Conservation (phyloP, 23 tunicate genomes). For the Ciona savignyi region DNA sequence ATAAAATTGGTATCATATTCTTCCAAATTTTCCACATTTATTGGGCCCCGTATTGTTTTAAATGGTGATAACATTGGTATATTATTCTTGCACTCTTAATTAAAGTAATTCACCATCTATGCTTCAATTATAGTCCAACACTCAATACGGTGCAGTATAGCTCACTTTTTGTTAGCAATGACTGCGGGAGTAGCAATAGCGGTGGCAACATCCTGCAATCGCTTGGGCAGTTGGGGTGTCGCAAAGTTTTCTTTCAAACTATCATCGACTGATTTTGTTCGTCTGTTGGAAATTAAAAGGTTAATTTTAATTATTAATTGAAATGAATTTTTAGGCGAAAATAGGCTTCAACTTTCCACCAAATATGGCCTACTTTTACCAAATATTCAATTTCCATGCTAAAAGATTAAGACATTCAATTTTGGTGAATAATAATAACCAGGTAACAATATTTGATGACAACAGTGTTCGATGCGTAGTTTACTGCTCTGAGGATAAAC, state of each 20-base stretch:
- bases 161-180: slow-evolving; percentile 14
- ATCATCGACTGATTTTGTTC: slow-evolving; percentile 81
- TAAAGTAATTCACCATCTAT: too few species aligned
- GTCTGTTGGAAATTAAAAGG: slow-evolving; percentile 9
- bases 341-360: neutral
- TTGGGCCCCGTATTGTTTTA: too few species aligned
- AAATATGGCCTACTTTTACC: too few species aligned
- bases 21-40: too few species aligned
- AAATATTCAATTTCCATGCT: too few species aligned
- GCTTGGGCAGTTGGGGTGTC: slow-evolving; percentile 55
- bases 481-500: neutral
- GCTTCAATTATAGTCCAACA: too few species aligned
- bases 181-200: slow-evolving; percentile 27
- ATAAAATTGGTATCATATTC: too few species aligned
- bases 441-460: neutral
- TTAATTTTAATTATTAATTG: too few species aligned
- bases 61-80: too few species aligned
- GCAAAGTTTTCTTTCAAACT: slow-evolving; percentile 67
- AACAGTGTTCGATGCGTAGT: neutral
- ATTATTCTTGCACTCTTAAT: too few species aligned
- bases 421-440: neutral
- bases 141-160: too few species aligned
- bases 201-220: slow-evolving; percentile 31
- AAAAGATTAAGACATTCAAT: too few species aligned
- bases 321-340: neutral